Conservation (phyloP, 2,888 invertebrate species). For the Pachliopta kotzebuea region DNA sequence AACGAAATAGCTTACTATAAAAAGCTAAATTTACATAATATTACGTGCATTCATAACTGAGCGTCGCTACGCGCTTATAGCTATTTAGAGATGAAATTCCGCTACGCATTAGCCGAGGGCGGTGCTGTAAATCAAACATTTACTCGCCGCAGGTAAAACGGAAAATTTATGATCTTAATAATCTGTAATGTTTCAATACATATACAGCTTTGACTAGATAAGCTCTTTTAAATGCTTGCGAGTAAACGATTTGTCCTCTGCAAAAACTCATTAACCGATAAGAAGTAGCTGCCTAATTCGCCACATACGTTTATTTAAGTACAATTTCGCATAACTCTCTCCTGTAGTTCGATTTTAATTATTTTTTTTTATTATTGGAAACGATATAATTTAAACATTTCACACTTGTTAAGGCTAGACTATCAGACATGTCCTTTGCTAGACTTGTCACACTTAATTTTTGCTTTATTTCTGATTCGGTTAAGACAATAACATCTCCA, state of each 20-base stretch:
- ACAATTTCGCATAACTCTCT: no score
- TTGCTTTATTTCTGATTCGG: no score
- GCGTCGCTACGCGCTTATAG: constrained; percentile 32
- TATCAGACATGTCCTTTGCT: no score
- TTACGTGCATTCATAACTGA: constrained; percentile 31
- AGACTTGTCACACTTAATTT: no score
- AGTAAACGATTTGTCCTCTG: not conserved
- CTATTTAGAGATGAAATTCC: constrained; percentile 41
- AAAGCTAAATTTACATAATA: constrained; percentile 32
- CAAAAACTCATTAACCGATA: not conserved
- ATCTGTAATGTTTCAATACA: constrained; percentile 56
- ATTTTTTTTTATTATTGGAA: no score
- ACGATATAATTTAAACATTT: no score
- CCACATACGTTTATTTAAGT: not conserved
- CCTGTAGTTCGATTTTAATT: no score
- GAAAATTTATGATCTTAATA: constrained; percentile 60
- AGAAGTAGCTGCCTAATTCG: not conserved
- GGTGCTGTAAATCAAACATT: constrained; percentile 55
- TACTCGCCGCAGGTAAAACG: constrained; percentile 47
- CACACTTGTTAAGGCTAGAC: no score
- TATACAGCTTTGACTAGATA: constrained; percentile 39
- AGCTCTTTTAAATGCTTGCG: constrained; percentile 32
- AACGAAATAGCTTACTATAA: constrained; percentile 31
- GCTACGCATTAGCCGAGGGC: constrained; percentile 46
- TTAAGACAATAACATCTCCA: no score